Conservation (phyloP, 2,888 invertebrate genomes). For the Mesorhabditis sp. region DNA sequence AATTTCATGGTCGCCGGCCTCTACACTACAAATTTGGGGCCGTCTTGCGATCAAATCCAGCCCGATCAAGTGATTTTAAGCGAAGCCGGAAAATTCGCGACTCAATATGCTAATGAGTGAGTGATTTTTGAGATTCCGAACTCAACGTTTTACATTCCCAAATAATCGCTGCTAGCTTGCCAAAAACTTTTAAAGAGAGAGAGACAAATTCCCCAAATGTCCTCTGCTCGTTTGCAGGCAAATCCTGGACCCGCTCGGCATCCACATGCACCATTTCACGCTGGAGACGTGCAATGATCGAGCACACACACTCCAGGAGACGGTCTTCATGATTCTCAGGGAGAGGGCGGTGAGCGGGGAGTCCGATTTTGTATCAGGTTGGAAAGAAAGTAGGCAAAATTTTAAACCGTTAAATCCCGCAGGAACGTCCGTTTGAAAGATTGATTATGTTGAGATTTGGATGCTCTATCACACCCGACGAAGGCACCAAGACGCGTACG, state of each 20-base stretch:
- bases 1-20: neutral
- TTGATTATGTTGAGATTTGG: too few relatives aligned
- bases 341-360: neutral
- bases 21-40: neutral
- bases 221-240: neutral
- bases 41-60: neutral
- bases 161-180: too few relatives aligned
- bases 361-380: neutral
- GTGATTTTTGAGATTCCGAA: neutral
- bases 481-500: too few relatives aligned
- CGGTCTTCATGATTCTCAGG: neutral
- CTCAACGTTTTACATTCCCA: too few relatives aligned
- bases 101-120: neutral
- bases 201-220: neutral
- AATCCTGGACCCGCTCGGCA: neutral
- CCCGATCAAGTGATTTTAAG: neutral
- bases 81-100: neutral
- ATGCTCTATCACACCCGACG: too few relatives aligned
- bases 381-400: too few relatives aligned
- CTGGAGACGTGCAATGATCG: slow-evolving; percentile 2
- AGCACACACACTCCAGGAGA: neutral
- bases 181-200: neutral
- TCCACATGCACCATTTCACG: neutral
- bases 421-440: too few relatives aligned
- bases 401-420: too few relatives aligned